Evolutionary conservation across 1,140 invertebrate species (phyloP).

Genomic region (Halyomorpha halys): DNA sequence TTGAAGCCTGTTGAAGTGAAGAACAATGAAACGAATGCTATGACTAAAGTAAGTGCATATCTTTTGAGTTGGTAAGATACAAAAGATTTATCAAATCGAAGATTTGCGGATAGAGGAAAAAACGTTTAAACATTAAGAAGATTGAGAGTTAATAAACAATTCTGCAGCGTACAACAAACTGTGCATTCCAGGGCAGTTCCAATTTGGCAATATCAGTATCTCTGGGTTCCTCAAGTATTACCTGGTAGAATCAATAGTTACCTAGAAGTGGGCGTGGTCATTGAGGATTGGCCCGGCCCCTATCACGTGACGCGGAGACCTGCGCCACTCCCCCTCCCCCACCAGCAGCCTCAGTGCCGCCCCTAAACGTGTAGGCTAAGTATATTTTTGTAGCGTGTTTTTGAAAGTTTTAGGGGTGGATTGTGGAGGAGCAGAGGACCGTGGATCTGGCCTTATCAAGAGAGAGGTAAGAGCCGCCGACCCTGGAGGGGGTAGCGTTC

Average conservation of each 20-base stretch:
- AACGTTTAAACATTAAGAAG: too few species aligned
- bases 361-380: conserved; percentile 8
- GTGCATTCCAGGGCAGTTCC: neutral
- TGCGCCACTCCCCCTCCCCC: conserved; percentile 1
- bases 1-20: too few species aligned
- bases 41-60: too few species aligned
- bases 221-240: neutral
- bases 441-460: neutral
- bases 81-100: too few species aligned
- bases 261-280: neutral
- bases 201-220: conserved; percentile 9
- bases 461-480: neutral
- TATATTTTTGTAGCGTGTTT: conserved; percentile 19
- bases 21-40: too few species aligned
- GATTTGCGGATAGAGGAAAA: too few species aligned
- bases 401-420: conserved; percentile 16
- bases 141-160: conserved; percentile 8
- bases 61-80: too few species aligned
- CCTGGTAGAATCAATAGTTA: conserved; percentile 11
- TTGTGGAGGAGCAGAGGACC: conserved; percentile 2
- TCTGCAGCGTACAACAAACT: neutral
- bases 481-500: neutral
- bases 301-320: conserved; percentile 1
- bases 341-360: conserved; percentile 5
- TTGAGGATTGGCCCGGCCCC: neutral